Evolutionary conservation across 1,140 invertebrate genomes (phyloP).

Genomic region (Euura lappo): DNA sequence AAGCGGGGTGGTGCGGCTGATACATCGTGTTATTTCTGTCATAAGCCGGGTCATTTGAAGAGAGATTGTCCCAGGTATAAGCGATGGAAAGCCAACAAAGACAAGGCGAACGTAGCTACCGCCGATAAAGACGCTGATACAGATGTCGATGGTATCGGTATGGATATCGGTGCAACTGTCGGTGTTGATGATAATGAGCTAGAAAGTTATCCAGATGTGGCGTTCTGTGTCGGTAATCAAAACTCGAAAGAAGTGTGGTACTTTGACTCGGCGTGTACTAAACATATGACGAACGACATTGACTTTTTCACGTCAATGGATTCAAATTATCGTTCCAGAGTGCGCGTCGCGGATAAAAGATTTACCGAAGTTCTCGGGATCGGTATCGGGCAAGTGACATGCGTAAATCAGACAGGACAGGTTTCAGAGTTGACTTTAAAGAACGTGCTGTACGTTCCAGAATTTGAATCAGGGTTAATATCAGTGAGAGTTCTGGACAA

Average conservation of each 20-base stretch:
- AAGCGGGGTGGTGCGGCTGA: not conserved
- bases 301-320: conserved; percentile 15
- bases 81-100: conserved; percentile 2
- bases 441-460: conserved; percentile 10
- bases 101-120: conserved; percentile 12
- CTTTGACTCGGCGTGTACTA: conserved; percentile 23
- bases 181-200: not conserved
- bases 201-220: not conserved
- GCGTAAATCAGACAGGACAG: not conserved
- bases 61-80: conserved; percentile 3
- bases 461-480: conserved; percentile 31
- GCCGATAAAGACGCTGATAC: not conserved
- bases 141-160: not conserved
- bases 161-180: not conserved
- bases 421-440: not conserved
- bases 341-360: conserved; percentile 12
- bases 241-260: conserved; percentile 6
- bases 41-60: conserved; percentile 10
- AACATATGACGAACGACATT: conserved; percentile 14
- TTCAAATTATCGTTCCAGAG: conserved; percentile 10
- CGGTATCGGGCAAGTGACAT: conserved; percentile 17
- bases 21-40: conserved; percentile 16
- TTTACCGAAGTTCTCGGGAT: conserved; percentile 9
- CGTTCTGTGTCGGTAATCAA: conserved; percentile 7
- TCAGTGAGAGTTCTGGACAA: conserved; percentile 43